A percentile compares a stretch with the other conserved stretches of the same genome.
Conservation (phyloP, 2,797 vertebrate genomes). For the Paguma larvata region DNA sequence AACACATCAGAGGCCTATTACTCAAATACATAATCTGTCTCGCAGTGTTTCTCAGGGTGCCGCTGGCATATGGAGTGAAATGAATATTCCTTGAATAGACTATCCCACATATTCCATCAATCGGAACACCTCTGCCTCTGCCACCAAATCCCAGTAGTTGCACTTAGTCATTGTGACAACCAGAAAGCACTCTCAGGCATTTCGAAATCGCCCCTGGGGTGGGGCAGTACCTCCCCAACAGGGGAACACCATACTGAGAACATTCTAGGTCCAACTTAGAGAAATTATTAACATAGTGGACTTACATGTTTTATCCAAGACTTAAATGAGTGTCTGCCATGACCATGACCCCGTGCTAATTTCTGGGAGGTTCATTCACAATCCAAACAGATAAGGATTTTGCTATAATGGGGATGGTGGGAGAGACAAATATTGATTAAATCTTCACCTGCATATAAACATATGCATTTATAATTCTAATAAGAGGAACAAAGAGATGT, state of each 20-base stretch:
- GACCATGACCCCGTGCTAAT: background rate
- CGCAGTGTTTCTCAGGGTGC: background rate
- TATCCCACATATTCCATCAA: background rate
- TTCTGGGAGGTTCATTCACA: background rate
- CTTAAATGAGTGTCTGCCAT: background rate
- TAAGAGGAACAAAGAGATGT: conserved; percentile 25
- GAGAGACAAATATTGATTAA: conserved; percentile 8
- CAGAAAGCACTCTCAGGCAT: conserved; percentile 13
- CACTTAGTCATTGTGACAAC: background rate
- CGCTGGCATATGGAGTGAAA: background rate
- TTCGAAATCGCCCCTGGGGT: background rate
- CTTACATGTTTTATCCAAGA: conserved; percentile 32
- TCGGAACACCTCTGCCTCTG: background rate
- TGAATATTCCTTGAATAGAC: background rate
- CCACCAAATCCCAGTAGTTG: background rate
- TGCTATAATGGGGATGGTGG: background rate
- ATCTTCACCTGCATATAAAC: background rate
- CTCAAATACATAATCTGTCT: background rate
- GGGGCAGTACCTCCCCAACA: background rate
- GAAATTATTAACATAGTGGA: background rate
- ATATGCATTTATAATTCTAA: background rate
- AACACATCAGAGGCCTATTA: background rate
- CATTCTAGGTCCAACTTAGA: background rate
- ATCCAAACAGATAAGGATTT: background rate
- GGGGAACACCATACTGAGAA: background rate